Conservation (phyloP, 2,113 vertebrate genomes). For the Antechinus flavipes region DNA sequence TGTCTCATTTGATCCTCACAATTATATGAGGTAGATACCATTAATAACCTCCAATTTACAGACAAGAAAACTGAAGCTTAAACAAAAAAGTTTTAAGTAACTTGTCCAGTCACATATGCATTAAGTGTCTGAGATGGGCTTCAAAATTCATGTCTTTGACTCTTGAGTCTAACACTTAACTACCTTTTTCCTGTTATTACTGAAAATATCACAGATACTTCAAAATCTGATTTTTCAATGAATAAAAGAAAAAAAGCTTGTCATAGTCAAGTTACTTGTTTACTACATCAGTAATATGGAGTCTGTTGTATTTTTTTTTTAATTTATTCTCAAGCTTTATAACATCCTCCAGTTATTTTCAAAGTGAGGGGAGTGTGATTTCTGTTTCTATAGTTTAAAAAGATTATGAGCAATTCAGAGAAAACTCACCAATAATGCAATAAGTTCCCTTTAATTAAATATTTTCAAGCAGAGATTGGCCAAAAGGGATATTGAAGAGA, state of each 20-base stretch:
- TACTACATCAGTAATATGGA: slow-evolving; percentile 1
- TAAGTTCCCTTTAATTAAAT: not conserved
- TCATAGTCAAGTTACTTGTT: not conserved
- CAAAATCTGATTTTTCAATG: slow-evolving; percentile 12
- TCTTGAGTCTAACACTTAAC: not conserved
- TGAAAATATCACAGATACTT: slow-evolving; percentile 23
- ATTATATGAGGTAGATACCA: not conserved
- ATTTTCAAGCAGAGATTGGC: not conserved
- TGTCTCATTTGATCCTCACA: not conserved
- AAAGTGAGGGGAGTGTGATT: slow-evolving; percentile 42
- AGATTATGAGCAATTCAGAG: not conserved
- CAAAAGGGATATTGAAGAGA: not conserved
- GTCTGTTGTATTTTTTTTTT: slow-evolving; percentile 13
- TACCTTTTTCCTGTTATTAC: not conserved
- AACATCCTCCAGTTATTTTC: slow-evolving; percentile 37
- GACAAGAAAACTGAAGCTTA: not conserved
- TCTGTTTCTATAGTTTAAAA: slow-evolving; percentile 20
- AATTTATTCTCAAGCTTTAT: not conserved
- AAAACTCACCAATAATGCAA: not conserved
- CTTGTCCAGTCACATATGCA: no score
- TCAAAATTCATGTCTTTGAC: not conserved
- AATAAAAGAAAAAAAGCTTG: slow-evolving; percentile 18
- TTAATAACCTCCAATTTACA: no score
- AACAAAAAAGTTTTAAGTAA: no score
- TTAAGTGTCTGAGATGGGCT: not conserved